These are phyloP conservation scores for Drosophila fungiperda DNA, from an alignment of 2,888 invertebrate genomes.

Conservation along the genomic window DNA sequence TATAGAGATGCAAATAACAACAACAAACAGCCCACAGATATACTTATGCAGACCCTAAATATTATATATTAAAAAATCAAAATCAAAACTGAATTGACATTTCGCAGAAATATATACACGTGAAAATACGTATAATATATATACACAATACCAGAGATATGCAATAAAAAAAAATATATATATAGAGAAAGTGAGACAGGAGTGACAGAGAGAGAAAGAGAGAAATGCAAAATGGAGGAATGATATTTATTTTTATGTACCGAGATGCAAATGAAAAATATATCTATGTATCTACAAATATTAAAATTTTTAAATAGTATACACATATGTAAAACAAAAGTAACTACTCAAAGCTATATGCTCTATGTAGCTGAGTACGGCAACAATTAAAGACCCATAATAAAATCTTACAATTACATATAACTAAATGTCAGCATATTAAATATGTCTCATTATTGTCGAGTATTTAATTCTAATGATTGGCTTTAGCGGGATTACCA, in stretches of 20 bases:
- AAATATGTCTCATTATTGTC: slow-evolving; percentile 62
- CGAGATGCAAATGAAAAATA: slow-evolving; percentile 37
- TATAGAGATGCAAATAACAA: slow-evolving; percentile 32
- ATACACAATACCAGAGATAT: slow-evolving; percentile 32
- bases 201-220: slow-evolving; percentile 26
- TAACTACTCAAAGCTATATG: slow-evolving; percentile 36
- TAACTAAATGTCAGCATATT: slow-evolving; percentile 71
- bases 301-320: slow-evolving; percentile 32
- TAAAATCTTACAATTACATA: slow-evolving; percentile 56
- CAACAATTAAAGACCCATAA: slow-evolving; percentile 57
- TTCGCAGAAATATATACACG: slow-evolving; percentile 42
- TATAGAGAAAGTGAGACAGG: slow-evolving; percentile 29
- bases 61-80: neutral
- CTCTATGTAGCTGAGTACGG: slow-evolving; percentile 29
- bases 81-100: slow-evolving; percentile 32
- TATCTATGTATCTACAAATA: slow-evolving; percentile 47
- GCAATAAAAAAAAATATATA: slow-evolving; percentile 17
- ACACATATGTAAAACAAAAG: slow-evolving; percentile 25
- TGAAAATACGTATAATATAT: slow-evolving; percentile 26
- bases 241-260: slow-evolving; percentile 74
- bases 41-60: slow-evolving; percentile 51
- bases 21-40: slow-evolving; percentile 69
- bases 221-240: slow-evolving; percentile 33
- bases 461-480: slow-evolving; percentile 13
- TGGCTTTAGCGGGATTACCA: neutral